Percentiles rank a stretch among this genome's conserved stretches.
Conservation (phyloP, 2,888 invertebrate species). For the Lissonota sp. region DNA sequence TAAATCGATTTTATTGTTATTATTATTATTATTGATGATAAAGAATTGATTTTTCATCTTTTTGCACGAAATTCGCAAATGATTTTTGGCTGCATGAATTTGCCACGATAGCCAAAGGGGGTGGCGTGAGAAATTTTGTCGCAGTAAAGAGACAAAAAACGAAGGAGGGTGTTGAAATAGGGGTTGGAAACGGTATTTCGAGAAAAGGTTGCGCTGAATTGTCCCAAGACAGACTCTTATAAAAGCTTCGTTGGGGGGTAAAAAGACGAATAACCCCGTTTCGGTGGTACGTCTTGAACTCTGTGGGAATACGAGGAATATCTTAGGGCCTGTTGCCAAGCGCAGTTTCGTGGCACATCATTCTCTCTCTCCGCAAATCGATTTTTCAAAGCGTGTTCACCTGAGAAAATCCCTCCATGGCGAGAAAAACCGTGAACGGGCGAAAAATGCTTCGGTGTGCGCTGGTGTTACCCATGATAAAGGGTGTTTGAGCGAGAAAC, state of each 20-base stretch:
- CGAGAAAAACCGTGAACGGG: background rate
- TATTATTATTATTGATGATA: too few relatives aligned
- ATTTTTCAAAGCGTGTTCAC: slow-evolving; percentile 75
- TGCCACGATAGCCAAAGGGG: too few relatives aligned
- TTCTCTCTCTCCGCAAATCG: slow-evolving; percentile 73
- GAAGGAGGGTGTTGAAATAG: background rate
- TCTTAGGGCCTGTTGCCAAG: slow-evolving; percentile 79
- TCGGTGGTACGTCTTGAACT: background rate
- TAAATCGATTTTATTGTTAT: too few relatives aligned
- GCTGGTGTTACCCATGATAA: slow-evolving; percentile 14
- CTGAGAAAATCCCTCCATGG: slow-evolving; percentile 72
- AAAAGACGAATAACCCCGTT: slow-evolving; percentile 12
- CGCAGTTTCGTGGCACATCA: slow-evolving; percentile 72
- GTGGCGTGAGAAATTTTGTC: background rate
- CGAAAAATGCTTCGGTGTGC: slow-evolving; percentile 30
- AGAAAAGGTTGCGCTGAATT: slow-evolving; percentile 8
- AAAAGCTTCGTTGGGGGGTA: background rate
- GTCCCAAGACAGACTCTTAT: background rate
- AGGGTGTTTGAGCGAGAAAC: slow-evolving; percentile 16
- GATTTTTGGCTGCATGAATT: too few relatives aligned
- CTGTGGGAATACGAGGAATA: slow-evolving; percentile 29
- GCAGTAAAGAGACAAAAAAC: slow-evolving; percentile 2
- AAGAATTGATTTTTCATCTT: too few relatives aligned
- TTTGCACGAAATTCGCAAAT: too few relatives aligned
- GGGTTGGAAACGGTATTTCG: slow-evolving; percentile 14